phyloP scores from a whole-genome alignment of 2,113 vertebrate genomes.

The Malurus cyaneus region DNA sequence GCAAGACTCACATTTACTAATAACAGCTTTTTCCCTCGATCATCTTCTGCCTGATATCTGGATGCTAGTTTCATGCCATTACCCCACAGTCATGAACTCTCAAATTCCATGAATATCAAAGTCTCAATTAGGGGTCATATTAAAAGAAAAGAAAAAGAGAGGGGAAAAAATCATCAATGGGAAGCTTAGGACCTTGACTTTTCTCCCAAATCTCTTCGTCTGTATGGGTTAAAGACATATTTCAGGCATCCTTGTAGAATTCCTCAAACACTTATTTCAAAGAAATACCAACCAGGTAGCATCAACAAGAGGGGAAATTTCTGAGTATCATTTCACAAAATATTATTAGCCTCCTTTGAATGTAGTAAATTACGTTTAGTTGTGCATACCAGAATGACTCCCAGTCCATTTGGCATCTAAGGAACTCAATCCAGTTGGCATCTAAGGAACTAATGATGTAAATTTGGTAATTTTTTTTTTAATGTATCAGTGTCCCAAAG shows the following conservation, averaged over 20 bases:
- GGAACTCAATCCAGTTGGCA: background rate
- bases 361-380: background rate
- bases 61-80: background rate
- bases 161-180: background rate
- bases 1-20: background rate
- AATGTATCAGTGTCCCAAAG: background rate
- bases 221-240: background rate
- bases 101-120: background rate
- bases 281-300: background rate
- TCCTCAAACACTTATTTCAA: background rate
- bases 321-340: background rate
- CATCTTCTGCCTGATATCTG: background rate
- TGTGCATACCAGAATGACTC: background rate
- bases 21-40: background rate
- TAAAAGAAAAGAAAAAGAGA: background rate
- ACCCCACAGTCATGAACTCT: background rate
- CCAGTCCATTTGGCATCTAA: background rate
- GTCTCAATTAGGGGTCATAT: background rate
- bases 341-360: background rate
- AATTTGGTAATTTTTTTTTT: background rate
- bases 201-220: background rate
- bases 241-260: background rate
- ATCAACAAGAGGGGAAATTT: background rate
- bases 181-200: background rate
- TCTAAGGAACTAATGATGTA: background rate